A percentile compares a stretch with the other conserved stretches of the same genome.
Conservation (phyloP, 2,888 invertebrate genomes). For the Catotricha subobsoleta region DNA sequence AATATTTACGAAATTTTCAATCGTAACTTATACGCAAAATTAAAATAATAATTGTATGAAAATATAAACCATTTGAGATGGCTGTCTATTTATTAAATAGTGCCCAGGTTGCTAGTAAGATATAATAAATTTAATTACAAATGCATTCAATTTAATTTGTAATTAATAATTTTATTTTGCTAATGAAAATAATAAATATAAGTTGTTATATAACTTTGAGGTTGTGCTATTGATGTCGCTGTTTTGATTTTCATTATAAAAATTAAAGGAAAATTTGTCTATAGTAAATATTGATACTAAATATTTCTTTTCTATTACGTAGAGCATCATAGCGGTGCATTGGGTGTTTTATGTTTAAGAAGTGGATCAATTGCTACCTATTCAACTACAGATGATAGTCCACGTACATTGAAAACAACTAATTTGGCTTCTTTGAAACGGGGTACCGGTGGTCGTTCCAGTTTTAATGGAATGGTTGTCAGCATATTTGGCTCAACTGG, state of each 20-base stretch:
- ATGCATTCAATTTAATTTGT: not conserved
- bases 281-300: not conserved
- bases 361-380: constrained; percentile 6
- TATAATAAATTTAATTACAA: too few relatives aligned
- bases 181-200: not conserved
- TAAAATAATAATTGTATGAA: too few relatives aligned
- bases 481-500: constrained; percentile 94
- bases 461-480: constrained; percentile 93
- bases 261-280: not conserved
- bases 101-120: constrained; percentile 25
- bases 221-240: too few relatives aligned
- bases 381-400: constrained; percentile 15
- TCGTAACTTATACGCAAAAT: too few relatives aligned
- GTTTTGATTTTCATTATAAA: not conserved
- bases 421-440: constrained; percentile 53
- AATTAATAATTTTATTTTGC: not conserved
- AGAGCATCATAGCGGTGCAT: constrained; percentile 4
- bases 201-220: too few relatives aligned
- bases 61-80: too few relatives aligned
- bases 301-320: not conserved
- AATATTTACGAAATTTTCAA: too few relatives aligned
- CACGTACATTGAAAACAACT: constrained; percentile 29
- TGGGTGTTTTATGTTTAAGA: constrained; percentile 7
- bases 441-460: constrained; percentile 82
- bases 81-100: constrained; percentile 23